Evolutionary conservation across 2,797 vertebrate species (phyloP), one percentile per base, ranked within the genome.

Genomic region (Schizopygopsis pylzovi): DNA sequence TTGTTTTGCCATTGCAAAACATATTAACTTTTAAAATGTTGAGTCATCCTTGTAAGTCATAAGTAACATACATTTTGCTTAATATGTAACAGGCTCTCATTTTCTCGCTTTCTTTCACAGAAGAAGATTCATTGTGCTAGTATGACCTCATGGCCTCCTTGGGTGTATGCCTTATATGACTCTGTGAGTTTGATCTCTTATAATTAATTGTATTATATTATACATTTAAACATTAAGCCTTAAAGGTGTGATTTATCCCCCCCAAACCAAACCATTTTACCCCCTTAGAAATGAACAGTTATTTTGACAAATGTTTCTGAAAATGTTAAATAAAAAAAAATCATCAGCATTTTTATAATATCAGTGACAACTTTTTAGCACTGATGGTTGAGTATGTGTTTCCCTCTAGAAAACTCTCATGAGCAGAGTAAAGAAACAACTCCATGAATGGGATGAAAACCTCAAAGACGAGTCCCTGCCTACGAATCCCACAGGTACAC

Each of bases 381-480:
- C 39, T 56, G 28, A 54, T 37, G 4, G 1, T 59, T 80, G 54
- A 85, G 16, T 81, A 49, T 63, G 41, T 87, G 87, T 90, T 63
- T 52, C 63, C 75, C 67, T 45, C 5, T 90, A 96, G 96, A 95
- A 96, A 90, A 95, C 93, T 2, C 94, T 99, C 86, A 99, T 99
- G 98, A 97, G 96, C 91, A 95, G 98, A 94, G 97, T 99, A 90
- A 99, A 98, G 94, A 96, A 94, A 88, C 98, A 99, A 90, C 96
- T 99, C 22, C 98, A 96, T 0, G 98, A 99, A 88, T 99, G 98
- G 98, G 98, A 98, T 80, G 98, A 99, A 94, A 99, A 99, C 86
- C 96, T 99, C 45, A 98, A 97, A 91, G 98, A 99, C 25, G 98
- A 99, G 80, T 98, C 97, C 16, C 97, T 99, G 81, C 98, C 98